Evolutionary conservation across 2,888 invertebrate genomes (phyloP).

Genomic region (Argyresthia goedartella): DNA sequence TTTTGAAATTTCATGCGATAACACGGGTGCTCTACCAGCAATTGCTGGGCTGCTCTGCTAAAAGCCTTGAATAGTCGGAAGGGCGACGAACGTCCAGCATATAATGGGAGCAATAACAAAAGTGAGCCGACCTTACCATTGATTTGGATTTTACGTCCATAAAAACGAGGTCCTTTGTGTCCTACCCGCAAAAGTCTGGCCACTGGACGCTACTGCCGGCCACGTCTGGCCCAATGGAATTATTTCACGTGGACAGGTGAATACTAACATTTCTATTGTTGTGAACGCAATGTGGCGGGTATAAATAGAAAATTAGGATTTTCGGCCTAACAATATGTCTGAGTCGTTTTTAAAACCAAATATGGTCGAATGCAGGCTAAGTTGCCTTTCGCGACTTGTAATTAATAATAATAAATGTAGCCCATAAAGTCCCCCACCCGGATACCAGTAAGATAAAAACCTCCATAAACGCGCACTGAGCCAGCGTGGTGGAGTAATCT

Average conservation of each 20-base stretch:
- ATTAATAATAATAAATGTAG: no score
- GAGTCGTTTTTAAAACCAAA: no score
- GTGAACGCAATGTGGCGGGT: constrained; percentile 12
- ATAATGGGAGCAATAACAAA: constrained; percentile 62
- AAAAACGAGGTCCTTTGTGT: constrained; percentile 56
- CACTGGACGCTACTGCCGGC: constrained; percentile 37
- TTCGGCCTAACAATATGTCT: no score
- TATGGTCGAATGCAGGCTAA: no score
- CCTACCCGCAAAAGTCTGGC: constrained; percentile 48
- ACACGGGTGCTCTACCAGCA: constrained; percentile 20
- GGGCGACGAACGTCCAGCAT: constrained; percentile 33
- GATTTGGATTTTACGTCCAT: constrained; percentile 60
- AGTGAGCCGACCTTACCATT: constrained; percentile 63
- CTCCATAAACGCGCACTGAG: no score
- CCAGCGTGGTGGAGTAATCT: no score
- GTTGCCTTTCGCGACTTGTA: no score
- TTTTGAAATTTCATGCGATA: constrained; percentile 37
- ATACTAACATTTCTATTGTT: constrained; percentile 51
- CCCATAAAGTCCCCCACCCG: no score
- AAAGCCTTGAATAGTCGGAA: constrained; percentile 30
- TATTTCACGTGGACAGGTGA: constrained; percentile 48
- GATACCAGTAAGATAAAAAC: no score
- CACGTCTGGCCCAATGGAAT: constrained; percentile 32
- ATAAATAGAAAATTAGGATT: not conserved
- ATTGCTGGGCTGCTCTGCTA: constrained; percentile 23